Evolutionary conservation across 2,113 vertebrate genomes (phyloP).

Genomic region (Saccopteryx bilineata): DNA sequence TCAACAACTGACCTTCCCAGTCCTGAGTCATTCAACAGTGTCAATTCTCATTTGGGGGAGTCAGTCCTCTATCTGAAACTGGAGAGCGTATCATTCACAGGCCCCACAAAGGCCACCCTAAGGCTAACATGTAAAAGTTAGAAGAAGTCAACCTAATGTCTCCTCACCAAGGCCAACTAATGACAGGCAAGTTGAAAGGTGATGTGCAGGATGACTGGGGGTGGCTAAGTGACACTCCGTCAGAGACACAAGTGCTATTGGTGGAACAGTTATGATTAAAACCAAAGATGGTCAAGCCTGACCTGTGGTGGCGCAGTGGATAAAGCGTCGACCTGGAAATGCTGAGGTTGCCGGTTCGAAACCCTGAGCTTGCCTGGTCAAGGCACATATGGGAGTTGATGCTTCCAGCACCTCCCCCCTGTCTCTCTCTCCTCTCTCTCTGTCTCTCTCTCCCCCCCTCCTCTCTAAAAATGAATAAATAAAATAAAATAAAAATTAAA

Average conservation of each 20-base stretch:
- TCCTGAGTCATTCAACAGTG: background rate
- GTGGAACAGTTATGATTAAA: background rate
- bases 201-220: accelerated
- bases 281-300: background rate
- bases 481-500: too few relatives aligned
- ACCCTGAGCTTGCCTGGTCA: too few relatives aligned
- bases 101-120: background rate
- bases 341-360: too few relatives aligned
- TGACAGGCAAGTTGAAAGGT: background rate
- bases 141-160: background rate
- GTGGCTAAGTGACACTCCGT: background rate
- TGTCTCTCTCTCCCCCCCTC: too few relatives aligned
- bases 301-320: too few relatives aligned
- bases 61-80: background rate
- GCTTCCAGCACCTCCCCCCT: too few relatives aligned
- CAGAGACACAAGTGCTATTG: background rate
- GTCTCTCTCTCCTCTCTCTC: too few relatives aligned
- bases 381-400: too few relatives aligned
- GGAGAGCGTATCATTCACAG: background rate
- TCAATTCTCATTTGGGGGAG: background rate
- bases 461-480: too few relatives aligned
- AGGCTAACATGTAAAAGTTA: background rate
- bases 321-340: too few relatives aligned
- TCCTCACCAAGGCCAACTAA: background rate
- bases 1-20: background rate